Base-by-base conservation (phyloP, 1,140 invertebrate genomes). In the Eurosta solidaginis region DNA sequence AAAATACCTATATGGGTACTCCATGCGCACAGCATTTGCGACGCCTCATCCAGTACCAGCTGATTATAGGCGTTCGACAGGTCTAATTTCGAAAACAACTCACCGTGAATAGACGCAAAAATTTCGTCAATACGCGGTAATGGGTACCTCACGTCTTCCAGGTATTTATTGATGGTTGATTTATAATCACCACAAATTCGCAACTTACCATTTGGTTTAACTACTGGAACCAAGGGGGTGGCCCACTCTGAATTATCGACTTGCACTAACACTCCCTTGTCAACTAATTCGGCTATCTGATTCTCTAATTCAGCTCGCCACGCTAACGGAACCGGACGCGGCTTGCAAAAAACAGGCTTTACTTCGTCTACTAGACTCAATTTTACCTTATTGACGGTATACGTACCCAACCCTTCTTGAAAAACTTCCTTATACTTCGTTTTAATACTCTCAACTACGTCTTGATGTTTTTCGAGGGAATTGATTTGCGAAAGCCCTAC, bases 1-100 rank as follows among this genome's bases (percentile, higher is more conserved):
- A 87, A 82, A 78, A 80, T 78, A 83, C 82, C 85, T 5, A 83
- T 76, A 75, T 87, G 83, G 0, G 85, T 87, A 22, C 80, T 79
- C 36, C 83, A 84, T 0, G 82, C 80, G 0, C 81, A 83, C 54
- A 52, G 81, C 10, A 74, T 45, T 20, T 82, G 81, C 0, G 84
- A 84, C 7, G 83, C 81, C 0, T 81, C 79, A 10, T 77, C 42
- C 44, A 83, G 76, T 3, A 82, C 12, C 9, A 77, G 44, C 77
- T 85, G 83, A 78, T 83, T 77, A 78, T 82, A 86, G 3, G 82
- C 81, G 68, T 82, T 74, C 22, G 54, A 79, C 9, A 83, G 42
- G 63, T 83, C 82, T 10, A 86, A 79, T 83, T 84, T 84, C 20
- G 81, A 79, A 78, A 77, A 84, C 27, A 81, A n/a, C 40, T 82